Evolutionary conservation across 2,888 invertebrate genomes (phyloP).

Genomic region (Drosophila siamana): DNA sequence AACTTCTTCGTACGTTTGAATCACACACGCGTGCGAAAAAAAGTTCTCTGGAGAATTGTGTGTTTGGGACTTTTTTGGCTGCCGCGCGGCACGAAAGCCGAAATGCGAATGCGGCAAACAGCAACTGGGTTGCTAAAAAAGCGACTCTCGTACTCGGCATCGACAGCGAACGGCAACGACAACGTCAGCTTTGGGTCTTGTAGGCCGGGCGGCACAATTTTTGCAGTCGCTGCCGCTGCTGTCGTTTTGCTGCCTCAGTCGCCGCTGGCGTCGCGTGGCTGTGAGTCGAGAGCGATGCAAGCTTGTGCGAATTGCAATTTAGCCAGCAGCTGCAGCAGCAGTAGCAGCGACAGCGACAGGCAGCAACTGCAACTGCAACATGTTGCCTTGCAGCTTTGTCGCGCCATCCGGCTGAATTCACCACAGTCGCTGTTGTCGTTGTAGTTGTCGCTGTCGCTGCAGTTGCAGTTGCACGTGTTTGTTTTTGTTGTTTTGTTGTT

Average conservation of each 20-base stretch:
- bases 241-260: slow-evolving; percentile 7
- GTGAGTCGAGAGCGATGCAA: slow-evolving; percentile 49
- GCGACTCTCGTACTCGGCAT: slow-evolving; percentile 63
- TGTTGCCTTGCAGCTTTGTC: slow-evolving; percentile 77
- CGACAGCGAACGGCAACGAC: slow-evolving; percentile 60
- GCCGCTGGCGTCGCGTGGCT: slow-evolving; percentile 50
- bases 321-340: slow-evolving; percentile 66
- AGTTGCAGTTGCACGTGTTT: no score
- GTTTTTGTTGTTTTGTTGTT: no score
- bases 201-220: slow-evolving; percentile 65
- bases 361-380: slow-evolving; percentile 71
- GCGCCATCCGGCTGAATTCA: slow-evolving; percentile 60
- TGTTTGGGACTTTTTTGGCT: slow-evolving; percentile 47
- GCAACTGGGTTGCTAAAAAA: slow-evolving; percentile 73
- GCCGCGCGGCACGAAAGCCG: slow-evolving; percentile 81
- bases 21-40: slow-evolving; percentile 36
- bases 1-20: slow-evolving; percentile 3
- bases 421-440: slow-evolving; percentile 56
- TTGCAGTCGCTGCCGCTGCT: slow-evolving; percentile 46
- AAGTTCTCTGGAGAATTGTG: slow-evolving; percentile 38
- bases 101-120: slow-evolving; percentile 82
- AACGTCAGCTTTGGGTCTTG: slow-evolving; percentile 78
- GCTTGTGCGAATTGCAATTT: slow-evolving; percentile 69
- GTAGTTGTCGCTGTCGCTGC: slow-evolving; percentile 30
- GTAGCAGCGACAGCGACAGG: slow-evolving; percentile 63